Base-by-base conservation (phyloP, 2,113 vertebrate species). In the Panthera tigris region DNA sequence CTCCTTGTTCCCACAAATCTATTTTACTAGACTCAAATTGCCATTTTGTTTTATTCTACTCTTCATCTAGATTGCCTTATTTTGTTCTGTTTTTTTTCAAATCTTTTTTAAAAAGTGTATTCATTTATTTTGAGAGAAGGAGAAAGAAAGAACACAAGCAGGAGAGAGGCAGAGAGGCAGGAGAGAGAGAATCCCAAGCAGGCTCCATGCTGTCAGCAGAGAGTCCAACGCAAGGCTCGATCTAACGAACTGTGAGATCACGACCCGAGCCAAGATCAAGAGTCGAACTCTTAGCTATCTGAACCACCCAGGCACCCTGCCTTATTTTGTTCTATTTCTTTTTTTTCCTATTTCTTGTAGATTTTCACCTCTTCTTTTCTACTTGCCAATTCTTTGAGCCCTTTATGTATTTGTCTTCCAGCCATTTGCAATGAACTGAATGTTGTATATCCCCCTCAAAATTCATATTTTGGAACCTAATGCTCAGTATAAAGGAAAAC, bases 21-120 rank as follows among this genome's bases (percentile, higher is more conserved):
- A 25, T 74, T 57, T 65, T 31, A 25, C 55, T 69, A 65, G 79
- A 71, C 57, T 71, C 41, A 25, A 82, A 78, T 36, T 52, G 33
- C 31, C 18, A 15, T 29, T 66, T 65, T 71, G 48, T 88, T 93
- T 79, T 21, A 41, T 57, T 76, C 50, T 41, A 4, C 25, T 69
- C 94, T 94, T 82, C 87, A 16, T 84, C 57, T 86, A 8, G 12
- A 15, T 80, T 29, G 18, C 4, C 55, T 94, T 81, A 25, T 57
- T 74, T 69, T 16, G 8, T 74, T 55, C 52, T 82, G 16, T 13
- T 6, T 36, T 41, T 50, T 41, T 27, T 13, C 45, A 45, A 61
- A 61, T 9, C 57, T 61, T 61, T 61, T 61, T 3, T 8, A 9
- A 25, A 21, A 57, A 23, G 55, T 19, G 18, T 55, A 55, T 57